Conservation (phyloP, 1,140 invertebrate genomes). For the Tachypleus tridentatus region DNA sequence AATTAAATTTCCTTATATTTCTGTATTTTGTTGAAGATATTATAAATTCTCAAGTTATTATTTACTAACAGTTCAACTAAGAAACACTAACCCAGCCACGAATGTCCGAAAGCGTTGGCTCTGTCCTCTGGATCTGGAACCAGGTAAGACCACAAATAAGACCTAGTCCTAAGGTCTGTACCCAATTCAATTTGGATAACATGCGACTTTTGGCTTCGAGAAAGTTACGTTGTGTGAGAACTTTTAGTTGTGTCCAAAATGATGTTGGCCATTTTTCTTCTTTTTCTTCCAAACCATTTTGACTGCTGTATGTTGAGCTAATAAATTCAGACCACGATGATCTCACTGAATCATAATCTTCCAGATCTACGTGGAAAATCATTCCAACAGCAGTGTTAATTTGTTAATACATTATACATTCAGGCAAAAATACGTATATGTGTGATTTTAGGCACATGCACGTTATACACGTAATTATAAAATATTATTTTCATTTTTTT, state of each 20-base stretch:
- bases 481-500: no score
- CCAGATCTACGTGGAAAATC: no score
- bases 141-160: conserved; percentile 62
- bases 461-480: no score
- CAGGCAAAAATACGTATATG: no score
- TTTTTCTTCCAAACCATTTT: conserved; percentile 18
- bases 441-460: no score
- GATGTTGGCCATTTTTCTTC: conserved; percentile 55
- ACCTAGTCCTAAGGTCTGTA: conserved; percentile 61
- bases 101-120: conserved; percentile 61
- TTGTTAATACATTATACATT: no score
- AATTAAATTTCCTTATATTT: no score
- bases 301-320: conserved; percentile 41
- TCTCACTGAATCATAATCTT: conserved; percentile 47
- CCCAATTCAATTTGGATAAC: conserved; percentile 65
- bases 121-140: conserved; percentile 60
- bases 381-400: no score
- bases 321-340: conserved; percentile 53
- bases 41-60: no score
- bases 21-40: no score
- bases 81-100: conserved; percentile 54
- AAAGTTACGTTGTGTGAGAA: conserved; percentile 63
- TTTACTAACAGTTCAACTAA: no score
- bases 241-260: conserved; percentile 67
- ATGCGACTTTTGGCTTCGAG: conserved; percentile 63